Base-by-base conservation (phyloP, 2,113 vertebrate genomes). In the Hepsetus odoe region DNA sequence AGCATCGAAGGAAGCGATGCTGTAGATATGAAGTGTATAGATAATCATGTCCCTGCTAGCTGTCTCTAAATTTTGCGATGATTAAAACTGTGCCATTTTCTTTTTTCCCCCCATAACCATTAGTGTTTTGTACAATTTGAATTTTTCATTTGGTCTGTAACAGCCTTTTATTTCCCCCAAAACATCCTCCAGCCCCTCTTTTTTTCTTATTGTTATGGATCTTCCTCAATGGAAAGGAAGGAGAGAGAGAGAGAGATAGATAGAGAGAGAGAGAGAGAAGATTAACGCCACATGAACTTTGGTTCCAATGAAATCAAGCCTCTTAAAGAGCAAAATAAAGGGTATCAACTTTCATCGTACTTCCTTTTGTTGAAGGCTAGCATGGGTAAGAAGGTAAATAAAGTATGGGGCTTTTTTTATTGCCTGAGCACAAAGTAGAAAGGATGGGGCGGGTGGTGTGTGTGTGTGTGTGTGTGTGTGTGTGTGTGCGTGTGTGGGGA, bases 281-380 rank as follows among this genome's bases (percentile, higher is more conserved):
- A 85, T 79, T 76, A 87, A 78, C 73, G 72, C 80, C 72, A 77
- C 53, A 75, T 20, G 56, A 85, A 89, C 67, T 82, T 90, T 88
- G 90, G 82, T 88, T 87, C 87, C 84, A 79, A 30, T 74, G 73
- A 90, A 91, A 89, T 87, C 87, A 85, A 42, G 86, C 88, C 79
- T 84, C 81, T 88, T 86, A 69, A 83, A 81, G 56, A 77, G 33
- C 74, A 86, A 88, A 85, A 80, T 70, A 83, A 86, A 86, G 85
- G 80, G 74, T 83, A 86, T 90, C 84, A 87, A 89, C 86, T 90
- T 91, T 91, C 88, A 86, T 88, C 87, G 76, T 88, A 87, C 87
- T 92, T 92, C 86, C 88, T 92, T 89, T 80, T 86, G 88, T 89
- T 80, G 88, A 90, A 87, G 89, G 87, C 67, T 83, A 90, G 79